A percentile compares a stretch with the other conserved stretches of the same genome.
These are phyloP conservation scores for Apotomis turbidana DNA, from an alignment of 2,888 invertebrate species.

Conservation along the genomic window DNA sequence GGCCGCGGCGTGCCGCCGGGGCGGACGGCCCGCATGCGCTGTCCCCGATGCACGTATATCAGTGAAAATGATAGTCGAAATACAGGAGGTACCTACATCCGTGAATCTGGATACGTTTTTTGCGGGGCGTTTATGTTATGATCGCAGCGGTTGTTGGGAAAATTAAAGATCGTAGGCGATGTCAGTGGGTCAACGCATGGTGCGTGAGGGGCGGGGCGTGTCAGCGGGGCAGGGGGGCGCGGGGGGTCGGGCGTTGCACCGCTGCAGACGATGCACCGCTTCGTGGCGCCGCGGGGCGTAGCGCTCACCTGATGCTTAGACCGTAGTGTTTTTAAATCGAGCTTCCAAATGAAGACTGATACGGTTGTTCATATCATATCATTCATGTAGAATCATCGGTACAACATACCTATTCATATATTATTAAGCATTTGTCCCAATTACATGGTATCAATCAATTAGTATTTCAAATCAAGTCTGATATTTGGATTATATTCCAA, in stretches of 20 bases:
- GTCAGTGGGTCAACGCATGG: conserved; percentile 83
- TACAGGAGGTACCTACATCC: conserved; percentile 71
- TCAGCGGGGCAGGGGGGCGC: conserved; percentile 50
- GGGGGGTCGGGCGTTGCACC: conserved; percentile 70
- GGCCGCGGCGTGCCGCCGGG: conserved; percentile 78
- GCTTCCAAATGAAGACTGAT: conserved; percentile 15
- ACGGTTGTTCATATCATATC: conserved; percentile 22
- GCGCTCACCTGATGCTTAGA: conserved; percentile 14
- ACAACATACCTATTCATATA: conserved; percentile 2
- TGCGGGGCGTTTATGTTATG: not conserved
- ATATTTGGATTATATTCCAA: no score
- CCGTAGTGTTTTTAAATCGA: not conserved
- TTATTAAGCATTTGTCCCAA: not conserved
- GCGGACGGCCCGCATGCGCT: conserved; percentile 62
- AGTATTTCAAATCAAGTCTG: no score
- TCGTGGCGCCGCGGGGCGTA: conserved; percentile 53
- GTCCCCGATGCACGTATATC: conserved; percentile 30
- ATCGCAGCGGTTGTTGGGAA: not conserved
- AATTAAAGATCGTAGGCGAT: conserved; percentile 81
- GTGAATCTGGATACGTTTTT: not conserved
- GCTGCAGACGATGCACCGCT: conserved; percentile 71
- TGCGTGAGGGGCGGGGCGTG: conserved; percentile 67
- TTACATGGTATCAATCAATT: not conserved
- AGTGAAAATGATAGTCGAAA: conserved; percentile 79
- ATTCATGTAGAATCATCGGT: conserved; percentile 21